A percentile compares a stretch with the other conserved stretches of the same genome.
phyloP scores from a whole-genome alignment of 2,113 vertebrate species.

The Trogon melanurus region DNA sequence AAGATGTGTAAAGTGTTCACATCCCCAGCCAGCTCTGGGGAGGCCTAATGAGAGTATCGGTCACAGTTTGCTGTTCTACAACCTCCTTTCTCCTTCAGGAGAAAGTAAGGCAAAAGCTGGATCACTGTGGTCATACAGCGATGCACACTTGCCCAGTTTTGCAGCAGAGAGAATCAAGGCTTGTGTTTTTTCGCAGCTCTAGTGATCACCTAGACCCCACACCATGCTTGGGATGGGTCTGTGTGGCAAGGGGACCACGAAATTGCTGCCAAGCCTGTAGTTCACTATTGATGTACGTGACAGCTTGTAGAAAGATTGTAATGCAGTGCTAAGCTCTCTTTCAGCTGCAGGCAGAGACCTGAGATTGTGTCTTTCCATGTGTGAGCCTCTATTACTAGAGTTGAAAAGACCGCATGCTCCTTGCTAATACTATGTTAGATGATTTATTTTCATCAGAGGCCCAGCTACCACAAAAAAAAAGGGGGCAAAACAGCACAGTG shows the following conservation, averaged over 20 bases:
- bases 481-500: rapidly evolving
- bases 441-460: background rate
- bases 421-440: background rate
- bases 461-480: background rate
- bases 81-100: background rate
- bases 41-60: background rate
- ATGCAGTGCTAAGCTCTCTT: background rate
- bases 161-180: background rate
- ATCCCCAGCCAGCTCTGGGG: background rate
- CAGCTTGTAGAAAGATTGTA: background rate
- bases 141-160: background rate
- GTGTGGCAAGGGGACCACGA: background rate
- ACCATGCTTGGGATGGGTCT: background rate
- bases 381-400: background rate
- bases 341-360: background rate
- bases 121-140: background rate
- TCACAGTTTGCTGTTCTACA: background rate
- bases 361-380: background rate
- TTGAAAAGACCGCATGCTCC: background rate
- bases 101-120: background rate
- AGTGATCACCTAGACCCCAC: background rate
- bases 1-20: background rate
- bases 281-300: background rate
- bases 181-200: background rate
- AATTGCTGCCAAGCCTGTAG: background rate